Base-by-base conservation (phyloP, 1,140 invertebrate species). In the Papilio polyxenes region DNA sequence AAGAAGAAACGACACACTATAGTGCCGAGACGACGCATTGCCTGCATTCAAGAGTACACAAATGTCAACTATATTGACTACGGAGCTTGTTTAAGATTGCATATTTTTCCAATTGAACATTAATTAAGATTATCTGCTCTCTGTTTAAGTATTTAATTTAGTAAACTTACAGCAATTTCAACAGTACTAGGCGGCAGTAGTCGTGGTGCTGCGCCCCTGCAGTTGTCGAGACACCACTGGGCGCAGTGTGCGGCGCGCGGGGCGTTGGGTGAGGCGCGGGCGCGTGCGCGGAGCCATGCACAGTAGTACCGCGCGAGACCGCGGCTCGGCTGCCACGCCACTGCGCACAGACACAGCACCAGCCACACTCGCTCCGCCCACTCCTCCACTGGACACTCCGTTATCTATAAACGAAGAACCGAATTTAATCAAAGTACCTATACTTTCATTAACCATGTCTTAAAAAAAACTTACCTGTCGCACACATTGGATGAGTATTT, bases 1-100 rank as follows among this genome's bases (percentile, higher is more conserved):
- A 99, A 99, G 95, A 98, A 99, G 93, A 99, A 98, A 69, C 98
- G 96, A 90, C 98, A 99, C 0, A 99, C 98, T 83, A 99, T 98
- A 0, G 98, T 98, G 69, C 98, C 98, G 15, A 99, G 95, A 81
- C 97, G 96, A 89, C 97, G 96, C 97, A 99, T 98, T 8, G 98
- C 98, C 96, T 97, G 92, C 44, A 91, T 62, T 1, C 17, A 53
- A 69, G 17, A 44, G 8, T 23, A 75, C 5, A 11, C 8, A 79
- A 13, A 59, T 23, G 15, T 6, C 44, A 15, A n/a, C 13, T 48
- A 23, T 15, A n/a, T 40, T 56, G 40, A 62, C n/a, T 51, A 48
- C 31, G 2, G 40, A 44, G 40, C 40, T 59, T 51, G 53, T 9
- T 5, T 37, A 23, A 51, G 23, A 31, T 31, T 31, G 23, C 23